Conservation (phyloP, 2,888 invertebrate genomes). For the Schrankia costaestrigalis region DNA sequence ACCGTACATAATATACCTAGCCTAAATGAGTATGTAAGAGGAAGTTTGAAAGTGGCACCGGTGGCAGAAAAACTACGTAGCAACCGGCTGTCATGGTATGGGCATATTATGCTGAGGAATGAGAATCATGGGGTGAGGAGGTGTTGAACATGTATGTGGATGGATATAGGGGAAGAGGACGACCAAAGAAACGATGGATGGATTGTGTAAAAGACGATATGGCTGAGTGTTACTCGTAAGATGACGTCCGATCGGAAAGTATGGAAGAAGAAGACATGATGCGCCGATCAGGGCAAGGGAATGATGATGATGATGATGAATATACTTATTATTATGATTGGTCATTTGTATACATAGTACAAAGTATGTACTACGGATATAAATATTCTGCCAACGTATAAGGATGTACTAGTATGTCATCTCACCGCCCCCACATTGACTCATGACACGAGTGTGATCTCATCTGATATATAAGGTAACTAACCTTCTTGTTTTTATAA, state of each 20-base stretch:
- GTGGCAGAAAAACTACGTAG: no score
- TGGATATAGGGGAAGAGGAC: no score
- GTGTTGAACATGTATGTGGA: no score
- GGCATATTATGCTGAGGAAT: no score
- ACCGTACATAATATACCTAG: no score
- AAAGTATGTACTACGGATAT: neutral
- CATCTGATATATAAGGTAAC: conserved; percentile 26
- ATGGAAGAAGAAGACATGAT: neutral
- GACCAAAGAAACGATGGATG: neutral
- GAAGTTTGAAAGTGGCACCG: no score
- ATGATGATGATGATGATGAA: neutral
- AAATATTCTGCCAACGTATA: conserved; percentile 6
- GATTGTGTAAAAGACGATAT: neutral
- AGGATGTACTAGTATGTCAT: conserved; percentile 16
- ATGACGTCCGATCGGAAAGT: neutral
- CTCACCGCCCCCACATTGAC: conserved; percentile 24
- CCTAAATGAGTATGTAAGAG: no score
- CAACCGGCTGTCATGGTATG: no score
- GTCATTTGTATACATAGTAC: neutral
- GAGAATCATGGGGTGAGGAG: no score
- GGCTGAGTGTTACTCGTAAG: neutral
- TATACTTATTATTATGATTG: neutral
- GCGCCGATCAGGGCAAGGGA: no score
- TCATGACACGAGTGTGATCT: conserved; percentile 24
- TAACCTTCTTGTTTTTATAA: conserved; percentile 7